Conservation (phyloP, 1,140 invertebrate species). For the Anadara kagoshimensis region DNA sequence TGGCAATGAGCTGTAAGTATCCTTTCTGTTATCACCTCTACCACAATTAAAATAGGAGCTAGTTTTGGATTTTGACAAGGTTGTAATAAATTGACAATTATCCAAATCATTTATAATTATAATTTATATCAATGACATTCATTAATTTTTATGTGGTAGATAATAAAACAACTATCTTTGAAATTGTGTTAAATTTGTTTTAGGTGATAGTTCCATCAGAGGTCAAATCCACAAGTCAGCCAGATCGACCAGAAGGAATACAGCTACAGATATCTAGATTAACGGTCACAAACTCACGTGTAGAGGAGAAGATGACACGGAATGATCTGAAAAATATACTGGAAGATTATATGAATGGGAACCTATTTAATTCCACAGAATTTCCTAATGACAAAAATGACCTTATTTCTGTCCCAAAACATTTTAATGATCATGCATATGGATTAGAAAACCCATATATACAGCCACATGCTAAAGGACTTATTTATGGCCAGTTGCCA, state of each 20-base stretch:
- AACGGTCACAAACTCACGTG: conserved; percentile 86
- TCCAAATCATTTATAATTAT: too few relatives aligned
- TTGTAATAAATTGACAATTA: too few relatives aligned
- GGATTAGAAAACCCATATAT: conserved; percentile 54
- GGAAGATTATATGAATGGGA: conserved; percentile 82
- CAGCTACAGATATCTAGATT: conserved; percentile 88
- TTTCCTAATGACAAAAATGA: conserved; percentile 83
- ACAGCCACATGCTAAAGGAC: conserved; percentile 39
- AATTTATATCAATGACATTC: too few relatives aligned
- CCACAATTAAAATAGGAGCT: too few relatives aligned
- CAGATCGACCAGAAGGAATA: conserved; percentile 86
- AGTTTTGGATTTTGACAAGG: too few relatives aligned
- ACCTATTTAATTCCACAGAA: conserved; percentile 81
- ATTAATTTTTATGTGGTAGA: too few relatives aligned
- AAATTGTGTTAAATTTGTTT: conserved; percentile 45
- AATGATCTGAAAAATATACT: conserved; percentile 84
- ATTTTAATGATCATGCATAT: conserved; percentile 54
- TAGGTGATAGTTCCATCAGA: conserved; percentile 78
- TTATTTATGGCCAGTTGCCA: conserved; percentile 23
- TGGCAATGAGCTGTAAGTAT: too few relatives aligned
- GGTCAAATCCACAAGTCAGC: conserved; percentile 78
- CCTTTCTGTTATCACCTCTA: too few relatives aligned
- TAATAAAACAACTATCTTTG: too few relatives aligned
- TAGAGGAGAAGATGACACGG: conserved; percentile 79
- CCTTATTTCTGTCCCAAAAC: conserved; percentile 82